Base-by-base conservation (phyloP, 2,797 vertebrate genomes). In the Neoniphon sammara region DNA sequence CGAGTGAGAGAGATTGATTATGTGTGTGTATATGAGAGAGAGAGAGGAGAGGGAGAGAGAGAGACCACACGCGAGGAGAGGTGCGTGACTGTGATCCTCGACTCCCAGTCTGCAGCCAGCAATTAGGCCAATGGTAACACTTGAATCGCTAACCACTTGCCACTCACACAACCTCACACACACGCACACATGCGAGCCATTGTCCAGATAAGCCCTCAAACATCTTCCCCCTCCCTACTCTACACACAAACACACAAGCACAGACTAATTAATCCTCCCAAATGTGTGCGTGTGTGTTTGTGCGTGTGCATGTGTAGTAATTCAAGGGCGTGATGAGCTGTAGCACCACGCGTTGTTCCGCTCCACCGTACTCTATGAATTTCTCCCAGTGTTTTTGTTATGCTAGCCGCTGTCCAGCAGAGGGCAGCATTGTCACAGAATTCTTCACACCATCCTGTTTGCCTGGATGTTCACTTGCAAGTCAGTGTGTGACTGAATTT, bases 401-500 rank as follows among this genome's bases (percentile, higher is more conserved):
- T 80, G n/a, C 56, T 2, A 0, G 1, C n/a, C 0, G 5, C 12
- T 17, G 54, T 57, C 88, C 91, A 90, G 82, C 70, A 91, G 90
- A 86, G 86, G 87, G 91, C 73, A 85, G 87, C 83, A 65, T 62
- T 60, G 81, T 75, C 70, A 49, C 82, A 81, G 61, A 12, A 57
- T 39, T 39, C 17, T 3, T 6, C 2, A 31, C 3, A 15, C 20
- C n/a, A 27, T 44, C 47, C 63, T n/a, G n/a, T 31, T 17, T 21
- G 20, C 25, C 7, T 2, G 20, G 53, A 6, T 17, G 25, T 8
- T 10, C 27, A 23, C 11, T 1, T 30, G 53, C n/a, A 8, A 31
- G 30, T 3, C 30, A 6, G 30, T 49, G 46, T n/a, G 2, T n/a
- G 18, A 4, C 5, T 49, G 46, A 5, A 42, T 14, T 3, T 50